Evolutionary conservation across 2,797 vertebrate genomes (phyloP).

Genomic region (Selene dorsalis): DNA sequence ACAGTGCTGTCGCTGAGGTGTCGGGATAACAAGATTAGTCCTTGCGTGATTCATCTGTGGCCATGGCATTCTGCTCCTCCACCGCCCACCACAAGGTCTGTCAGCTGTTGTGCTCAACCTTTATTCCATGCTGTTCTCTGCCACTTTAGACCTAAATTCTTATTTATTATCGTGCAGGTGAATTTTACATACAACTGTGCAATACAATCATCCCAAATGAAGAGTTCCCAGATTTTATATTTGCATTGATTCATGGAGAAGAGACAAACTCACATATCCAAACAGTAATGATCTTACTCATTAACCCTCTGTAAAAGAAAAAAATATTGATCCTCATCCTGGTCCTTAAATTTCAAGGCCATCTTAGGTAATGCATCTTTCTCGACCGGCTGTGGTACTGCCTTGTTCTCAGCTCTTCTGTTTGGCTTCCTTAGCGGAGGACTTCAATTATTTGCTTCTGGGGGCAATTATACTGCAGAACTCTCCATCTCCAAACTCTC

Average conservation of each 20-base stretch:
- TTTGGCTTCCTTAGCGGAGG: conserved; percentile 12
- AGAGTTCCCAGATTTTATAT: not conserved
- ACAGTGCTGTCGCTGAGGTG: conserved; percentile 77
- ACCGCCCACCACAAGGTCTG: conserved; percentile 55
- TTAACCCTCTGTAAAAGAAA: conserved; percentile 1
- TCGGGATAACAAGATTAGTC: conserved; percentile 85
- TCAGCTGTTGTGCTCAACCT: conserved; percentile 32
- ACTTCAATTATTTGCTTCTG: conserved; percentile 70
- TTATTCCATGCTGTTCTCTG: conserved; percentile 32
- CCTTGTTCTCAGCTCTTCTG: conserved; percentile 17
- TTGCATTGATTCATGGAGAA: not conserved
- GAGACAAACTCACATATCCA: not conserved
- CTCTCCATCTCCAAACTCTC: conserved; percentile 61
- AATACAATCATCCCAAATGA: not conserved
- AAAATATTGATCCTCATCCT: conserved; percentile 3
- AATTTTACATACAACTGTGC: not conserved
- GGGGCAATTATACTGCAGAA: conserved; percentile 64
- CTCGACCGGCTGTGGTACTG: not conserved
- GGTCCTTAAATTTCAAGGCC: conserved; percentile 9
- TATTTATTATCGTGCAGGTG: conserved; percentile 31
- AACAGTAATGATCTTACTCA: not conserved
- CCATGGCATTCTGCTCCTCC: conserved; percentile 65
- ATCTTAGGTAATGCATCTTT: conserved; percentile 16
- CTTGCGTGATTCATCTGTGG: conserved; percentile 80
- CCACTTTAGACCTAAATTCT: conserved; percentile 31